A percentile compares a stretch with the other conserved stretches of the same genome.
Conservation (phyloP, 2,797 vertebrate genomes). For the Poliocrania exsul region DNA sequence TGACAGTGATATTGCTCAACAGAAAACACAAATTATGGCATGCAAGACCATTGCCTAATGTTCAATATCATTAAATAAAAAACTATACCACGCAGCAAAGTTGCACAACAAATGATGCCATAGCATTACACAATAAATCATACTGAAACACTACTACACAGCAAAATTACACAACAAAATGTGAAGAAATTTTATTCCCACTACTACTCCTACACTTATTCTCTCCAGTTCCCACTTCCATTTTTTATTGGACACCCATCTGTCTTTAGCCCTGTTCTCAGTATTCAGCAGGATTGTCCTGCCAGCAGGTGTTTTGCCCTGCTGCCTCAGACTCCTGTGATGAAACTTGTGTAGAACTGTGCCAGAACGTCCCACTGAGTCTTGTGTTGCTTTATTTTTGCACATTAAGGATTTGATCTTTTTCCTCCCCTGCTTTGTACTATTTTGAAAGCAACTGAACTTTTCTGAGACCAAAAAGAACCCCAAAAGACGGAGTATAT, state of each 20-base stretch:
- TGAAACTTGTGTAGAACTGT: background rate
- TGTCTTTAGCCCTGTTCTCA: background rate
- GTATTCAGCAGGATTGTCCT: background rate
- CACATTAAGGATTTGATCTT: background rate
- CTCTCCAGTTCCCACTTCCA: background rate
- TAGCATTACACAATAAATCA: slow-evolving; percentile 59
- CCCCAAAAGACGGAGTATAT: background rate
- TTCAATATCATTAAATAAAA: slow-evolving; percentile 70
- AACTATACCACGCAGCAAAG: slow-evolving; percentile 62
- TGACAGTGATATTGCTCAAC: slow-evolving; percentile 40
- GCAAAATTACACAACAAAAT: slow-evolving; percentile 70
- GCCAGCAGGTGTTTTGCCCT: background rate
- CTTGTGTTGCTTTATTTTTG: background rate
- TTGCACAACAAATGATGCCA: slow-evolving; percentile 62
- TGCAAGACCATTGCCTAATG: slow-evolving; percentile 59
- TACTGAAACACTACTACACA: slow-evolving; percentile 61
- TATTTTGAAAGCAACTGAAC: background rate
- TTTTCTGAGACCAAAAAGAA: background rate
- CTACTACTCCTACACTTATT: slow-evolving; percentile 57
- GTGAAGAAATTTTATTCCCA: slow-evolving; percentile 66
- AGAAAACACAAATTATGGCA: slow-evolving; percentile 49
- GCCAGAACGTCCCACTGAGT: background rate
- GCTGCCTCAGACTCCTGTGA: background rate
- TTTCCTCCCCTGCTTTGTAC: background rate
- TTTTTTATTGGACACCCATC: background rate